Evolutionary conservation across 2,888 invertebrate species (phyloP), one percentile per base, ranked within the genome.

Genomic region (Caenorhabditis doughertyi): DNA sequence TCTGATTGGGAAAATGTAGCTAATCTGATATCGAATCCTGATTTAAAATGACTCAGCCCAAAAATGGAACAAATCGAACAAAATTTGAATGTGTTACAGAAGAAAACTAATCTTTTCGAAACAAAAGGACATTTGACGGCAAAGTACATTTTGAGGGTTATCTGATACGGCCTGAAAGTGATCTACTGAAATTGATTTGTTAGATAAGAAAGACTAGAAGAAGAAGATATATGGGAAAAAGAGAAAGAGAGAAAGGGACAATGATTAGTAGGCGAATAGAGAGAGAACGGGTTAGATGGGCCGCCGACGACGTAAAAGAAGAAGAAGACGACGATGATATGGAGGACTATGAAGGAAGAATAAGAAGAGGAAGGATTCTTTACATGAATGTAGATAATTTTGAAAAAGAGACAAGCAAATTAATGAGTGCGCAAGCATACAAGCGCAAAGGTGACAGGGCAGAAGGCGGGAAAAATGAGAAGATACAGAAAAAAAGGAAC

Each of bases 391-490:
- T 62, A 64, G 64, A 73, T 64, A 64, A 73, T 73, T 73, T 73
- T 73, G 62, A 73, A 72, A n/a, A 71, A 53, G 51, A 72, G 53
- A 58, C 53, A 60, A 49, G 71, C 35, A 53, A 60, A 72, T 72
- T 71, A 71, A 71, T 58, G 58, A 47, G 58, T 72, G 72, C 72
- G 72, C 72, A 35, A 11, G 49, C 70, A 23, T 44, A 73, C 72
- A 35, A 11, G 49, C 70, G 32, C 56, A 73, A 72, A 73, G 72
- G 72, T 73, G 72, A 73, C 72, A 73, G 62, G 47, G 72, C 42
- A 60, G 72, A 60, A 39, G 62, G 72, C 53, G 62, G 56, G 58
- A 56, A 68, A 27, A 29, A 35, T 27, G 64, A 58, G 35, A 51
- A 65, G 65, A 65, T 65, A 51, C 65, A 39, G 29, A 72, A 70